Conservation (phyloP, 2,888 invertebrate genomes). For the Anarsia innoxiella region DNA sequence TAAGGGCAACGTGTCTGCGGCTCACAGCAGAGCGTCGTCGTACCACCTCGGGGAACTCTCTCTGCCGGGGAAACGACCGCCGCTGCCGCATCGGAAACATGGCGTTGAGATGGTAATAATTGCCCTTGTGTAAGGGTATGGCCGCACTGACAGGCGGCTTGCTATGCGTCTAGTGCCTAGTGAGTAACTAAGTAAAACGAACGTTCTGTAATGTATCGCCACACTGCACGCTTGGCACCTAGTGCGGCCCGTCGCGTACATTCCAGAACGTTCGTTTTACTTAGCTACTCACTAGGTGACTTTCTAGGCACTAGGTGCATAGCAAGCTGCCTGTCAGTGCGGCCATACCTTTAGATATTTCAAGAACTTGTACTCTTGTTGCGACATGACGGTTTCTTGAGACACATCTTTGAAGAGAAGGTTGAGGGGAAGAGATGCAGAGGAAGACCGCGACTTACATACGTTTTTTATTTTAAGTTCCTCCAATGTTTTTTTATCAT, state of each 20-base stretch:
- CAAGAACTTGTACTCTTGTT: no score
- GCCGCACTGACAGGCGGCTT: not conserved
- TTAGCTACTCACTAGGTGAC: no score
- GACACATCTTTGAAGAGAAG: no score
- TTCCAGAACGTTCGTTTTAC: not conserved
- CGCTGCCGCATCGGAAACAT: conserved; percentile 43
- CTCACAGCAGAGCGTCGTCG: conserved; percentile 34
- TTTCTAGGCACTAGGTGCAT: no score
- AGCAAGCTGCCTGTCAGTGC: no score
- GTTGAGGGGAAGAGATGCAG: no score
- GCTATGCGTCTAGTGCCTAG: not conserved
- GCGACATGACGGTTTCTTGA: no score
- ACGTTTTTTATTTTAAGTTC: no score
- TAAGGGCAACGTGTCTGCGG: conserved; percentile 35
- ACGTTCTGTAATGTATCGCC: not conserved
- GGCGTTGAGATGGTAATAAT: conserved; percentile 63
- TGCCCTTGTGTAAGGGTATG: not conserved
- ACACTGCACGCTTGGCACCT: not conserved
- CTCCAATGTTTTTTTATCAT: not conserved
- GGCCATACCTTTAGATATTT: no score
- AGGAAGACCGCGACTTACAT: no score
- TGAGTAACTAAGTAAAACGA: no score
- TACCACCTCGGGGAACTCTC: conserved; percentile 82
- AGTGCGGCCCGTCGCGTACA: not conserved
- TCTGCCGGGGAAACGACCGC: conserved; percentile 78